These are phyloP conservation scores for Bugulina stolonifera DNA, from an alignment of 2,888 invertebrate genomes.

Conservation along the genomic window DNA sequence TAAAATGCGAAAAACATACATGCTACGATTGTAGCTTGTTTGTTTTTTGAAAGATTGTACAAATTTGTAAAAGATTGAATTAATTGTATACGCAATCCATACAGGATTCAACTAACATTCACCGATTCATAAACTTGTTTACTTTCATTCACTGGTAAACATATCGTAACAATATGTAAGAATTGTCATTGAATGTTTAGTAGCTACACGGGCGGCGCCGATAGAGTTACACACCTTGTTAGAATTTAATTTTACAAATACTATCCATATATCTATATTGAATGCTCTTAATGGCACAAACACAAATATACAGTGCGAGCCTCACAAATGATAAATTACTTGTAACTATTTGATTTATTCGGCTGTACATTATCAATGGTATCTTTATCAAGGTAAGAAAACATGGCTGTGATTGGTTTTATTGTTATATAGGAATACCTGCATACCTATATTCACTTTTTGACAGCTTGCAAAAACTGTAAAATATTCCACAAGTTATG, in stretches of 20 bases:
- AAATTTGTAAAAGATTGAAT: constrained; percentile 17
- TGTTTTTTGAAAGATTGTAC: constrained; percentile 9
- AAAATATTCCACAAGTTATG: too few species aligned
- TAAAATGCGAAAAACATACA: constrained; percentile 7
- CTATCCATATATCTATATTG: neutral
- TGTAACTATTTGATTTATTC: neutral
- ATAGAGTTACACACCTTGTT: neutral
- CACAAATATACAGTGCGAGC: neutral
- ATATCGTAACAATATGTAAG: constrained; percentile 24
- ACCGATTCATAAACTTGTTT: neutral
- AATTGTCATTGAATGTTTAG: neutral
- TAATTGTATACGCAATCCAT: neutral
- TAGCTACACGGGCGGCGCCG: neutral
- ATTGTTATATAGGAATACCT: too few species aligned
- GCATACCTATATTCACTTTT: too few species aligned
- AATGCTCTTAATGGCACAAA: neutral
- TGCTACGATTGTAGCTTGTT: neutral
- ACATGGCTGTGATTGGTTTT: too few species aligned
- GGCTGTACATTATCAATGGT: neutral
- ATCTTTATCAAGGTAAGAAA: neutral
- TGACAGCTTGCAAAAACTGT: too few species aligned
- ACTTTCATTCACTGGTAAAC: constrained; percentile 17
- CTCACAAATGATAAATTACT: neutral
- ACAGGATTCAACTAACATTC: neutral
- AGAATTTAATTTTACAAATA: neutral